A percentile compares a stretch with the other conserved stretches of the same genome.
phyloP scores from a whole-genome alignment of 2,888 invertebrate genomes.

The Dione vanillae region DNA sequence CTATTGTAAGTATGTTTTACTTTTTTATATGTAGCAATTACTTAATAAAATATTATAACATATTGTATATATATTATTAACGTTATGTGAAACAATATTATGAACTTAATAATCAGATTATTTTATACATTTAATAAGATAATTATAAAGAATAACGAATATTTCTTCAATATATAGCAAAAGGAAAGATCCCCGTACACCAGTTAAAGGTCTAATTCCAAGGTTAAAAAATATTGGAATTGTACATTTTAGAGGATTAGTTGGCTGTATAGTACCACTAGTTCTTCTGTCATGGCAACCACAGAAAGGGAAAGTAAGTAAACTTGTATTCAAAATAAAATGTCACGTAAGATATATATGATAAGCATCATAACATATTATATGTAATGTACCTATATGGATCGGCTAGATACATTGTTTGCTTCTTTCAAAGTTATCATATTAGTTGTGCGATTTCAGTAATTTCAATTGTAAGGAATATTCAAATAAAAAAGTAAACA shows the following conservation, averaged over 20 bases:
- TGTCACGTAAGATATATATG: too few species aligned
- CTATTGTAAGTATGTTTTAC: slow-evolving; percentile 35
- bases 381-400: too few species aligned
- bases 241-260: slow-evolving; percentile 57
- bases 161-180: slow-evolving; percentile 17
- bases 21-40: neutral
- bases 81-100: too few species aligned
- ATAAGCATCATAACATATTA: too few species aligned
- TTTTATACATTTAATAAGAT: neutral
- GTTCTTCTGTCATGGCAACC: slow-evolving; percentile 50
- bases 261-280: slow-evolving; percentile 58
- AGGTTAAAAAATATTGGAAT: slow-evolving; percentile 51
- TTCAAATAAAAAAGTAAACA: too few species aligned
- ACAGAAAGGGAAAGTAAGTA: slow-evolving; percentile 53
- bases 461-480: too few species aligned
- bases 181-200: slow-evolving; percentile 48
- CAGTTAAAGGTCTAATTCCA: slow-evolving; percentile 47
- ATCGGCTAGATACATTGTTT: too few species aligned
- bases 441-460: too few species aligned
- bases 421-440: too few species aligned
- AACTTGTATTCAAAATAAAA: neutral
- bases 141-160: neutral
- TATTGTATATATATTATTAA: too few species aligned
- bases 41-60: too few species aligned
- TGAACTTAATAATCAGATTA: too few species aligned